phyloP scores from a whole-genome alignment of 2,888 invertebrate species.

The Agrilus mali region DNA sequence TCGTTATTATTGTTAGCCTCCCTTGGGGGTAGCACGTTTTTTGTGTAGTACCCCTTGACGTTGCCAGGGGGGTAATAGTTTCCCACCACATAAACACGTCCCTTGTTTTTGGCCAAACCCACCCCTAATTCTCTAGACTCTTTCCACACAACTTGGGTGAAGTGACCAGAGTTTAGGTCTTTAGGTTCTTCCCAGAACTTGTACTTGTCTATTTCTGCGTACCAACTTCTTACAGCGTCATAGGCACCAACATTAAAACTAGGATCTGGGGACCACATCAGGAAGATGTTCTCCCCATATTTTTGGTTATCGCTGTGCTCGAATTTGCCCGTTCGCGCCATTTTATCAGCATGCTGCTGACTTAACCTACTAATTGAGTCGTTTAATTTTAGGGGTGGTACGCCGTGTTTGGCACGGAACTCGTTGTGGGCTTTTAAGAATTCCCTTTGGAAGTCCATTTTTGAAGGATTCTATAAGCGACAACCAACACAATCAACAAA shows the following conservation, averaged over 20 bases:
- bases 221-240: slow-evolving; percentile 67
- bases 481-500: no score
- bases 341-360: slow-evolving; percentile 39
- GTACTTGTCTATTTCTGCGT: slow-evolving; percentile 59
- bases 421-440: slow-evolving; percentile 48
- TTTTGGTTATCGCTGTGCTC: slow-evolving; percentile 45
- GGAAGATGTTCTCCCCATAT: slow-evolving; percentile 58
- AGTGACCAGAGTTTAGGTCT: slow-evolving; percentile 49
- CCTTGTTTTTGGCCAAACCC: slow-evolving; percentile 53
- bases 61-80: slow-evolving; percentile 88
- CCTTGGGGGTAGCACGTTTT: slow-evolving; percentile 56
- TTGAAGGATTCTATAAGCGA: no score
- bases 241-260: slow-evolving; percentile 51
- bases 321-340: slow-evolving; percentile 39
- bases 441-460: slow-evolving; percentile 30
- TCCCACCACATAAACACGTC: slow-evolving; percentile 72
- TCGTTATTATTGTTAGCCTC: slow-evolving; percentile 29
- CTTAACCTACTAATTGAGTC: slow-evolving; percentile 40
- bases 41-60: slow-evolving; percentile 56
- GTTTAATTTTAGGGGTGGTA: slow-evolving; percentile 41
- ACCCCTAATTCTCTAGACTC: slow-evolving; percentile 61
- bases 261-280: slow-evolving; percentile 52
- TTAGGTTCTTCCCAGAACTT: slow-evolving; percentile 55
- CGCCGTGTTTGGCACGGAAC: slow-evolving; percentile 42
- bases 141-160: slow-evolving; percentile 78